phyloP scores from a whole-genome alignment of 2,888 invertebrate species.

The Pollenia amentaria region DNA sequence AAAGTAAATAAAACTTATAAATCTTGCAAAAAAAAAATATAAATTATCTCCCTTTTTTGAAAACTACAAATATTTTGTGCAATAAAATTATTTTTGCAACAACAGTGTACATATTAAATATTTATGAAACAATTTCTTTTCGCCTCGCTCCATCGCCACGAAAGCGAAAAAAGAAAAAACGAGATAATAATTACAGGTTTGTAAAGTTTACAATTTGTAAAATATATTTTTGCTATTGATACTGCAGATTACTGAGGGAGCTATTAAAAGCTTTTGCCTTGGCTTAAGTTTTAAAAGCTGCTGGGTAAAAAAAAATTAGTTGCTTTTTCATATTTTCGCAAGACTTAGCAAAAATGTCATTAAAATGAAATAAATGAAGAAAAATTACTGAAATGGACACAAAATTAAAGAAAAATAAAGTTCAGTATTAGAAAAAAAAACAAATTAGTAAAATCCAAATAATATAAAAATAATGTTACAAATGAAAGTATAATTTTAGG shows the following conservation, averaged over 20 bases:
- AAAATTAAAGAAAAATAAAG: conserved; percentile 10
- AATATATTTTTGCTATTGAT: conserved; percentile 22
- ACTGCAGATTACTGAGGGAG: neutral
- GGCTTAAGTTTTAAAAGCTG: conserved; percentile 6
- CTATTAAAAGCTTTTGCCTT: neutral
- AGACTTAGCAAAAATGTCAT: conserved; percentile 49
- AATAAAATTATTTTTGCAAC: conserved; percentile 3
- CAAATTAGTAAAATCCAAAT: neutral
- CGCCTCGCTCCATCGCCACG: neutral
- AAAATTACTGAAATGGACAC: conserved; percentile 15
- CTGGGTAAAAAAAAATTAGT: neutral
- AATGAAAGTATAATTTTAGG: conserved; percentile 28
- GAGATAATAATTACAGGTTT: conserved; percentile 5
- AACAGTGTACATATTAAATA: neutral
- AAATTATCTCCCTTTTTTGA: no score
- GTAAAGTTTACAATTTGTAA: neutral
- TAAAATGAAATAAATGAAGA: conserved; percentile 22
- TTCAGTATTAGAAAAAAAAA: neutral
- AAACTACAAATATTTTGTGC: neutral
- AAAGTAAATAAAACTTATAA: neutral
- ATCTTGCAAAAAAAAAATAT: conserved; percentile 1
- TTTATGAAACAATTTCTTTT: conserved; percentile 3
- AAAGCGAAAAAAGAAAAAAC: neutral
- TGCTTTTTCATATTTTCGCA: conserved; percentile 1
- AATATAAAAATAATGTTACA: neutral